Conservation (phyloP, 1,140 invertebrate genomes). For the Hormaphis cornu region DNA sequence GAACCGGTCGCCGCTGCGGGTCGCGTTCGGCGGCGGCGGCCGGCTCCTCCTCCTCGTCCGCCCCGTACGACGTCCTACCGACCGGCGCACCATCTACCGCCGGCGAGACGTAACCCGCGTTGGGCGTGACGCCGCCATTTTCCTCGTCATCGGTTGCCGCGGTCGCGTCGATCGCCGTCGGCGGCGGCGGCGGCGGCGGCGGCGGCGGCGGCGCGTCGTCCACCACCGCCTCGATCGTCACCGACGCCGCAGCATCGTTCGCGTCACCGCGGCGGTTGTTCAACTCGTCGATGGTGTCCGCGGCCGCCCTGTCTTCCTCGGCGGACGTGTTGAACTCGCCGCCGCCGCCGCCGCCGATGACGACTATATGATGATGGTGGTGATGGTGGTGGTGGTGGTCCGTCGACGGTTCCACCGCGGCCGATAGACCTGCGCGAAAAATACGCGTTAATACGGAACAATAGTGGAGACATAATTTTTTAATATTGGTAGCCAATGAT, state of each 20-base stretch:
- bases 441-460: no score
- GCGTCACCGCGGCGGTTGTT: constrained; percentile 26
- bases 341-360: neutral
- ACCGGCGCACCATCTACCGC: constrained; percentile 32
- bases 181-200: neutral
- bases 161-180: neutral
- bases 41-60: constrained; percentile 6
- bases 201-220: neutral
- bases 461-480: no score
- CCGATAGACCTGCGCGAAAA: neutral
- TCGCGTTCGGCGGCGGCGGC: neutral
- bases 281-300: constrained; percentile 34
- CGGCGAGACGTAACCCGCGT: constrained; percentile 22
- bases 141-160: constrained; percentile 6
- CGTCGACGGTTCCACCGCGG: neutral
- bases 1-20: constrained; percentile 22
- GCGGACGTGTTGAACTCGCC: constrained; percentile 22
- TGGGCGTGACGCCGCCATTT: constrained; percentile 27
- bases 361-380: constrained; percentile 2
- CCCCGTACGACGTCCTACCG: constrained; percentile 29
- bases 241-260: neutral
- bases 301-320: constrained; percentile 34
- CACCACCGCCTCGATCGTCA: neutral
- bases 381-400: neutral
- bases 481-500: no score